phyloP scores from a whole-genome alignment of 2,888 invertebrate species.

The Amphipoea lucens region DNA sequence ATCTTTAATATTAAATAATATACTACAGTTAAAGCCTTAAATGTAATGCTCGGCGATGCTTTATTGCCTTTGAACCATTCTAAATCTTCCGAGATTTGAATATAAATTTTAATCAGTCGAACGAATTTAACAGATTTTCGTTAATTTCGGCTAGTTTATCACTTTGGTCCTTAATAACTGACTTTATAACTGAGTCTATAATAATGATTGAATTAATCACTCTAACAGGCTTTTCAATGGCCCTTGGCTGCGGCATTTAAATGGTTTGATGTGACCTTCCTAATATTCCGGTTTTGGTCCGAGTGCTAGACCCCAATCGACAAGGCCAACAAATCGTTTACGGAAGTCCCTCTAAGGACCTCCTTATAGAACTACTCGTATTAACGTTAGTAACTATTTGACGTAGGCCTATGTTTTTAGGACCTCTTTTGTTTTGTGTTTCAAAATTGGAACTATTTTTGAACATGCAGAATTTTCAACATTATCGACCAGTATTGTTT shows the following conservation, averaged over 20 bases:
- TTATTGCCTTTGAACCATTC: constrained; percentile 73
- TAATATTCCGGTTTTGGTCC: constrained; percentile 67
- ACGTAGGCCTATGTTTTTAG: constrained; percentile 3
- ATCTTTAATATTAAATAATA: constrained; percentile 90
- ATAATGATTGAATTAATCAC: constrained; percentile 49
- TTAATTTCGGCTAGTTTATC: constrained; percentile 49
- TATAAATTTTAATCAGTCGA: constrained; percentile 54
- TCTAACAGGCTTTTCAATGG: constrained; percentile 38
- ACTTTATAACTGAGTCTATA: constrained; percentile 46
- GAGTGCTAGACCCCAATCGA: constrained; percentile 60
- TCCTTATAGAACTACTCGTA: constrained; percentile 29
- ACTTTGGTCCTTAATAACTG: constrained; percentile 35
- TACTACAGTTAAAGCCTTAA: constrained; percentile 87
- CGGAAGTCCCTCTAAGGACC: constrained; percentile 63
- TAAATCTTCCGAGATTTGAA: constrained; percentile 55
- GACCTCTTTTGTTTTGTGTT: not conserved
- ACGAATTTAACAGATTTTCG: constrained; percentile 52
- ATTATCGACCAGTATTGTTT: not conserved
- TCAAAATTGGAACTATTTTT: not conserved
- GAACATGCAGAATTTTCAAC: not conserved
- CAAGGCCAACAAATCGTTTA: constrained; percentile 66
- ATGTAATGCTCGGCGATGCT: constrained; percentile 77
- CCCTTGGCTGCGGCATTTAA: constrained; percentile 50
- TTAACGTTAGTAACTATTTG: constrained; percentile 23
- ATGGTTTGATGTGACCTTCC: constrained; percentile 55